Conservation (phyloP, 2,888 invertebrate species). For the Liodrosophila aerea region DNA sequence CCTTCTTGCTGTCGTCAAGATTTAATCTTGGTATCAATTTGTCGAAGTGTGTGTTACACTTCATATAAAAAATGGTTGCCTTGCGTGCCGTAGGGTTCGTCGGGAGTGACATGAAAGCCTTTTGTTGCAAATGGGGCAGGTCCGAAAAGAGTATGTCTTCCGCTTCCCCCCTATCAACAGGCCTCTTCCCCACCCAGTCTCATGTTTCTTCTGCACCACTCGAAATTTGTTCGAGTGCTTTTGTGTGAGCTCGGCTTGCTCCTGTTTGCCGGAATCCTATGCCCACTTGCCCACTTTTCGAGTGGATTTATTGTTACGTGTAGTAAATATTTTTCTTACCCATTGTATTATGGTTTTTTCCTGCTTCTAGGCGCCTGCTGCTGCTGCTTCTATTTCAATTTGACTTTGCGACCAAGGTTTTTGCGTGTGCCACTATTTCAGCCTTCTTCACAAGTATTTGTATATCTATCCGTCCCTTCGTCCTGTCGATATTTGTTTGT, state of each 20-base stretch:
- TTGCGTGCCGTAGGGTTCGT: conserved; percentile 55
- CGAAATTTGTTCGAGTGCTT: conserved; percentile 30
- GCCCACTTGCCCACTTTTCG: conserved; percentile 46
- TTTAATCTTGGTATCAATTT: conserved; percentile 79
- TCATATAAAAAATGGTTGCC: conserved; percentile 62
- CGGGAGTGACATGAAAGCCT: conserved; percentile 56
- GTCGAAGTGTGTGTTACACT: conserved; percentile 69
- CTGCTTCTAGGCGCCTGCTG: conserved; percentile 16
- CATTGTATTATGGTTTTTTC: conserved; percentile 36
- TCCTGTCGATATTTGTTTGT: conserved; percentile 43
- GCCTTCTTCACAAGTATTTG: conserved; percentile 25
- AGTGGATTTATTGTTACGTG: conserved; percentile 77
- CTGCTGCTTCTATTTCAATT: conserved; percentile 47
- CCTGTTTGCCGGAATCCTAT: conserved; percentile 18
- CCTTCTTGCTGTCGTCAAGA: conserved; percentile 45
- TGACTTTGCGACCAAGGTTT: conserved; percentile 61
- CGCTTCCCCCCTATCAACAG: conserved; percentile 11
- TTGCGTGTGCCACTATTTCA: conserved; percentile 51
- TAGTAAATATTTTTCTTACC: conserved; percentile 75
- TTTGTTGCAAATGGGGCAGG: conserved; percentile 54
- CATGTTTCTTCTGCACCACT: neutral
- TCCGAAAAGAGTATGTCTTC: conserved; percentile 25
- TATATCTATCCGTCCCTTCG: conserved; percentile 27
- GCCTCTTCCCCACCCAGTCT: neutral
- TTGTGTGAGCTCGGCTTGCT: conserved; percentile 56